Evolutionary conservation across 2,888 invertebrate genomes (phyloP), one percentile per base, ranked within the genome.

Genomic region (Cerceris rybyensis): DNA sequence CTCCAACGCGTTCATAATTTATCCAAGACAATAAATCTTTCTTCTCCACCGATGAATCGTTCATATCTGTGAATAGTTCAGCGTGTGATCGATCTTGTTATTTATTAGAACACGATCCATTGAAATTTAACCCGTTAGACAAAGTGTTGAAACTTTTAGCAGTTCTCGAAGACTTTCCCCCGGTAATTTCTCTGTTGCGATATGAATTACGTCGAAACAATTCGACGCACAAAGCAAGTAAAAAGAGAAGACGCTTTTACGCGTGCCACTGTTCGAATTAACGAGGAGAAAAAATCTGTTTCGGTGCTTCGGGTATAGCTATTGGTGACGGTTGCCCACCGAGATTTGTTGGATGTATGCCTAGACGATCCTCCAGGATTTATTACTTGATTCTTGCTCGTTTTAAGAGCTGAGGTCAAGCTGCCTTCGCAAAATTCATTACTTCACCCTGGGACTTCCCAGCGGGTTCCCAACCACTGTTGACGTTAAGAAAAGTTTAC

Each of bases 371-470:
- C 65, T 66, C 55, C 55, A 67, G 64, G 70, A 82, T 75, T 77
- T 77, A 82, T 80, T 43, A 64, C 66, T 42, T 68, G 67, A 42
- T 70, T 73, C 70, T 60, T 67, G 76, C 78, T 76, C 69, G 77
- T 66, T 63, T 73, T 63, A 73, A 78, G 72, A 73, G 73, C 67
- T 69, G 71, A 81, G 74, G 76, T 83, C 55, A 70, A 69, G 58
- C 75, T 73, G 76, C 79, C 81, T 75, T 81, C 81, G 71, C 74
- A 74, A 87, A 85, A 85, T 86, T 87, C 85, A 86, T 87, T 87
- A 87, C 82, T 70, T 74, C 83, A 70, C 74, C 50, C 75, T 50
- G 70, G 58, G 57, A 66, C 57, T 63, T 61, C 58, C 64, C 68
- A 46, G 39, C 46, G 64, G 66, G 39, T 7, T 9, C 28, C 17